phyloP scores from a whole-genome alignment of 2,888 invertebrate species.

The Hartigia nigra region DNA sequence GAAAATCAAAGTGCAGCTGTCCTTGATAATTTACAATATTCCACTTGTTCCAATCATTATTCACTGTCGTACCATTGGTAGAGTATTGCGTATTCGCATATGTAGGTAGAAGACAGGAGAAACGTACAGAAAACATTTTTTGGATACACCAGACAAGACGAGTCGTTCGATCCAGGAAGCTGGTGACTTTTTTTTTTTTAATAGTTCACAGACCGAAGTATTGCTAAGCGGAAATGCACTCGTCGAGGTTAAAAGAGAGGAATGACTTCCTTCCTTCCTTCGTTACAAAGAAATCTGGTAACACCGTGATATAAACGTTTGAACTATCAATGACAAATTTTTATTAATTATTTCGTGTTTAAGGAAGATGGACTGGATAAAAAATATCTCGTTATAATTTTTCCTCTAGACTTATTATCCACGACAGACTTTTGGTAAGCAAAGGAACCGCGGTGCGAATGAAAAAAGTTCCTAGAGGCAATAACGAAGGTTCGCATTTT shows the following conservation, averaged over 20 bases:
- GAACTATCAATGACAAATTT: background rate
- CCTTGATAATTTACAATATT: background rate
- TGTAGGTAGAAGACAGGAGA: background rate
- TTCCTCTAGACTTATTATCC: background rate
- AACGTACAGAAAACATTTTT: background rate
- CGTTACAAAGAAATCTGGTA: background rate
- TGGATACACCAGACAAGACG: background rate
- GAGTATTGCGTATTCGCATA: background rate
- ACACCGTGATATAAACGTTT: background rate
- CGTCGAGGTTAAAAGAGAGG: background rate
- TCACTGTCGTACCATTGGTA: background rate
- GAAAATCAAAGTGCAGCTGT: background rate
- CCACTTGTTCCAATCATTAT: background rate
- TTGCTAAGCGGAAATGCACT: background rate
- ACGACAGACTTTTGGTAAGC: too few species aligned
- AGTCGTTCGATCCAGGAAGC: background rate
- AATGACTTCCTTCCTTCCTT: background rate
- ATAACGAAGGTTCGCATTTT: slow-evolving; percentile 16
- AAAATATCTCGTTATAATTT: background rate
- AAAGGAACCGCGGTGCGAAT: background rate
- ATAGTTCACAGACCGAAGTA: background rate
- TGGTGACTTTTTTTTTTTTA: background rate
- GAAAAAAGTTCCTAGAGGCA: slow-evolving; percentile 28
- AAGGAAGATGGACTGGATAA: background rate
- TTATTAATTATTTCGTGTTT: background rate